Conservation (phyloP, 1,140 invertebrate species). For the Dendroctonus ponderosae region DNA sequence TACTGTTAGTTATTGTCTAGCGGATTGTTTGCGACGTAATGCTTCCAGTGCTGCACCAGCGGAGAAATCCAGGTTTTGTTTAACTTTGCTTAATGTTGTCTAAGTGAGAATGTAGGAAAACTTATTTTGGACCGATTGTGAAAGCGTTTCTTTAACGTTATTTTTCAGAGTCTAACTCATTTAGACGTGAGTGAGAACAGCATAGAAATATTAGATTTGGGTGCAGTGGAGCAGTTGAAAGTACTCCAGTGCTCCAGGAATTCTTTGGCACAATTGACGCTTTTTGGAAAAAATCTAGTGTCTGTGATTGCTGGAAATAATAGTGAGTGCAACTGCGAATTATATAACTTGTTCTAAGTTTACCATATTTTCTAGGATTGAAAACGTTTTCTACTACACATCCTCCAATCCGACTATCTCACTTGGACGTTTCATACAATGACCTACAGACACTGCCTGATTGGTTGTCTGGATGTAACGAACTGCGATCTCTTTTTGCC, state of each 20-base stretch:
- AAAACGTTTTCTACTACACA: constrained; percentile 64
- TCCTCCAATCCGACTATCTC: constrained; percentile 65
- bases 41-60: too few species aligned
- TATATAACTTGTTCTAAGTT: too few species aligned
- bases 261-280: constrained; percentile 63
- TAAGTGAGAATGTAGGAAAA: not conserved
- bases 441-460: constrained; percentile 70
- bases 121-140: not conserved
- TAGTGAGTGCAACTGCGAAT: constrained; percentile 55
- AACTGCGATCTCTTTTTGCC: constrained; percentile 69
- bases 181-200: constrained; percentile 77
- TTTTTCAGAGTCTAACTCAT: constrained; percentile 65
- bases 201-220: constrained; percentile 71
- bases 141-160: not conserved
- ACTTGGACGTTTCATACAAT: constrained; percentile 77
- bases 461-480: constrained; percentile 74
- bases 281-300: constrained; percentile 65
- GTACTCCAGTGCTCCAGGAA: constrained; percentile 72
- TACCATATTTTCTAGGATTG: constrained; percentile 56
- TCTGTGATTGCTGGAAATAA: constrained; percentile 74
- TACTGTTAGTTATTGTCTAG: too few species aligned
- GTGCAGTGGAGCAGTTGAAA: constrained; percentile 67
- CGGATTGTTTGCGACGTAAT: too few species aligned
- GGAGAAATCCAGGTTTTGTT: too few species aligned
- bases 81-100: not conserved